Base-by-base conservation (phyloP, 2,797 vertebrate species). In the Rhinichthys osculus region DNA sequence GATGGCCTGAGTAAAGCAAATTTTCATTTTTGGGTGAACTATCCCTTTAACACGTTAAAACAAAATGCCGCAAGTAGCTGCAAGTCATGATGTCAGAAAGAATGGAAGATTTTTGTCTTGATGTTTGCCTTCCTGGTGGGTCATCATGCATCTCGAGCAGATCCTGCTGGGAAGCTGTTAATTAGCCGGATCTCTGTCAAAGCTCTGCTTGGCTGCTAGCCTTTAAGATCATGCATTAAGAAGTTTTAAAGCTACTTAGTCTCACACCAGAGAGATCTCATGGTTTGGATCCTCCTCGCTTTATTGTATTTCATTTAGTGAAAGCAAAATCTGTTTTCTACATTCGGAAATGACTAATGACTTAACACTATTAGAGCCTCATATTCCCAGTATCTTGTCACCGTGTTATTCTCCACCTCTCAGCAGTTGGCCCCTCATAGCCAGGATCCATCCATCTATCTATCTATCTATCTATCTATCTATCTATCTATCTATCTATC, bases 161-260 rank as follows among this genome's bases (percentile, higher is more conserved):
- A 80, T 80, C 52, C 77, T 73, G 84, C 77, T 85, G 84, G 84
- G 67, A 80, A 73, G 77, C 77, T 66, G 77, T 85, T 85, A 85
- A 85, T 85, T 85, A 85, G 69, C 84, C 16, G 42, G 77, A 73
- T 85, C 67, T 70, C 54, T 85, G 84, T 85, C 84, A 85, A 80
- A 85, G 76, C 84, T 66, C 77, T 85, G 33, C 67, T 70, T 4
- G 23, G 30, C 84, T 66, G 30, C 40, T 80, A 80, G 77, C 42
- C 67, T 85, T 80, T 85, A 80, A 85, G 77, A 85, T 85, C 77
- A 80, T 47, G 77, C 84, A 72, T 85, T 85, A 80, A 80, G 64
- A 85, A 23, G 57, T 85, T 80, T 79, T 27, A 79, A 79, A 80
- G 67, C 42, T 80, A 73, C 77, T 85, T 85, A 85, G 57, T 74